Evolutionary conservation across 2,888 invertebrate genomes (phyloP), one percentile per base, ranked within the genome.

Genomic region (Gastrophysa polygoni): DNA sequence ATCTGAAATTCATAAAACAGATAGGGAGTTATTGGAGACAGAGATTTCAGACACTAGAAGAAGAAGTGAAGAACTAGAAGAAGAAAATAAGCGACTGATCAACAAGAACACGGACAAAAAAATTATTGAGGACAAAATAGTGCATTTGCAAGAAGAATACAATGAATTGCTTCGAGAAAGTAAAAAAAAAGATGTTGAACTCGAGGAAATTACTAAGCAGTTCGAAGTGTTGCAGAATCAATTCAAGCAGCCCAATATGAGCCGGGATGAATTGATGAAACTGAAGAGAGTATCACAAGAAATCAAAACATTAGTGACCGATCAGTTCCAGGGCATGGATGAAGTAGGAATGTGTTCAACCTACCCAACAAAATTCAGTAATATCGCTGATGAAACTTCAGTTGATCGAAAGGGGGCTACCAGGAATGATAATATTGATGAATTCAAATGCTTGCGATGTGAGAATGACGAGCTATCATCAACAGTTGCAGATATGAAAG

Each of bases 231-330:
- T 62, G 44, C 49, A 28, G 11, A 38, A 29, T 17, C 21, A 21
- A 17, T 49, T 38, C 43, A 32, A 61, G 29, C 28, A 44, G 43
- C 61, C 57, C 1, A 59, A 67, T 57, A 64, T 66, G 10, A 57
- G 46, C 16, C 58, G 61, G 44, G 63, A 66, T 1, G 70, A 70
- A 54, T 68, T 66, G 21, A 55, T 57, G 8, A 71, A 63, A 54
- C 29, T 70, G 32, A 59, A 61, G 24, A 70, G 34, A 34, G 69
- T 67, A 44, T 69, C 69, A 32, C 69, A 59, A 43, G 65, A 68
- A 14, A 63, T 70, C n/a, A 66, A 70, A 44, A 6, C 17, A 2
- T 61, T 67, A 44, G 50, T 71, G 1, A 20, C 59, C 2, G 63
- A 65, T 6, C 50, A 58, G 14, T 20, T 18, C 6, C 29, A 21